Base-by-base conservation (phyloP, 2,888 invertebrate species). In the Ochropacha duplaris region DNA sequence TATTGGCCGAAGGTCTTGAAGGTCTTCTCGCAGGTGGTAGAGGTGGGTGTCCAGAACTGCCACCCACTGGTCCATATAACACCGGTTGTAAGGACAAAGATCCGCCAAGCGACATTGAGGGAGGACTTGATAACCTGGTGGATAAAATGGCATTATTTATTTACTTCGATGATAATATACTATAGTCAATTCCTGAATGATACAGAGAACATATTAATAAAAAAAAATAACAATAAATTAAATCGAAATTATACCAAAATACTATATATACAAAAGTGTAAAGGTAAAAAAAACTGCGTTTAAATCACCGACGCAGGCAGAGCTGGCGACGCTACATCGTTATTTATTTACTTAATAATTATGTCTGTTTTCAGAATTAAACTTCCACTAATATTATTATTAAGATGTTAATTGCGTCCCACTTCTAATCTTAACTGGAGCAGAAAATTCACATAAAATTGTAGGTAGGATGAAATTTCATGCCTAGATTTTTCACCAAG, bases 21-120 rank as follows among this genome's bases (percentile, higher is more conserved):
- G 94, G 85, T 58, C 94, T 85, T 57, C 95, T 89, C 49, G 92
- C 86, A 1, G 95, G 93, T 4, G 95, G 94, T 71, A 94, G 88
- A 19, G 93, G 93, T 8, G 93, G 93, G 62, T 86, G 87, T 69
- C 72, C 60, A 1, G 76, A 58, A 4, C 77, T 77, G 1, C 79
- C 74, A 39, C 81, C 75, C 26, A 65, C 56, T 1, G 81, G 78
- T 0, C 87, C 94, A 81, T 92, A 95, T 73, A 89, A 90, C 81
- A 94, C 87, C 2, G 94, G 94, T 58, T 94, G 93, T 31, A 94
- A 85, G 0, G 92, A 92, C 71, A 89, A 73, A 5, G 92, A 86
- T 0, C 91, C 87, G 12, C 88, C 91, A 54, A 94, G 82, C 0
- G 94, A 92, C 76, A 94, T 86, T 39, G 94, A 94, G 28, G 93